Evolutionary conservation across 1,140 invertebrate species (phyloP).

Genomic region (Megathymus violae): DNA sequence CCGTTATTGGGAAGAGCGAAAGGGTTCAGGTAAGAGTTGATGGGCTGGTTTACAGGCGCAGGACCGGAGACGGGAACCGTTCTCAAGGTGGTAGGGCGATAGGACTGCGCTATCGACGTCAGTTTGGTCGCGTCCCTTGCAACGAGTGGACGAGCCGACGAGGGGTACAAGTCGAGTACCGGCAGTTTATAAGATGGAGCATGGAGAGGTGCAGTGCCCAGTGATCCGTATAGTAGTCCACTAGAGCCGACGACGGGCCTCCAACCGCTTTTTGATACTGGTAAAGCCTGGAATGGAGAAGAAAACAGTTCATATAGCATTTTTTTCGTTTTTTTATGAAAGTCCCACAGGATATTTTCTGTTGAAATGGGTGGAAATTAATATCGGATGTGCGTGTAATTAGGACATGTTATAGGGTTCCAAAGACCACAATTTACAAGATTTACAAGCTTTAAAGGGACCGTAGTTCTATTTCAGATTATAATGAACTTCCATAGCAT

Average conservation of each 20-base stretch:
- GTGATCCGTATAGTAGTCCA: slow-evolving; percentile 59
- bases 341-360: too few relatives aligned
- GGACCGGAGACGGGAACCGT: slow-evolving; percentile 55
- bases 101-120: slow-evolving; percentile 76
- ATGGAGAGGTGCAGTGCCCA: slow-evolving; percentile 62
- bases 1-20: slow-evolving; percentile 67
- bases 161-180: slow-evolving; percentile 58
- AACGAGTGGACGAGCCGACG: slow-evolving; percentile 72
- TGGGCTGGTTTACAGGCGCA: slow-evolving; percentile 64
- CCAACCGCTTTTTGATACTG: slow-evolving; percentile 78
- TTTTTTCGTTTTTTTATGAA: too few relatives aligned
- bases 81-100: slow-evolving; percentile 70
- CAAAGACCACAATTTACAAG: too few relatives aligned
- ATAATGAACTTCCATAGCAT: too few relatives aligned
- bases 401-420: too few relatives aligned
- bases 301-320: slow-evolving; percentile 7
- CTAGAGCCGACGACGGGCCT: slow-evolving; percentile 75
- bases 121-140: slow-evolving; percentile 75
- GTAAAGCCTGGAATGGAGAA: slow-evolving; percentile 63
- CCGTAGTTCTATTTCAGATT: too few relatives aligned
- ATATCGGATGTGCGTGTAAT: too few relatives aligned
- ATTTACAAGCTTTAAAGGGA: too few relatives aligned
- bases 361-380: too few relatives aligned
- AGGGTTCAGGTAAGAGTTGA: slow-evolving; percentile 78
- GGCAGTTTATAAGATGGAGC: slow-evolving; percentile 66